Evolutionary conservation across 2,113 vertebrate genomes (phyloP).

Genomic region (Tautogolabrus adspersus): DNA sequence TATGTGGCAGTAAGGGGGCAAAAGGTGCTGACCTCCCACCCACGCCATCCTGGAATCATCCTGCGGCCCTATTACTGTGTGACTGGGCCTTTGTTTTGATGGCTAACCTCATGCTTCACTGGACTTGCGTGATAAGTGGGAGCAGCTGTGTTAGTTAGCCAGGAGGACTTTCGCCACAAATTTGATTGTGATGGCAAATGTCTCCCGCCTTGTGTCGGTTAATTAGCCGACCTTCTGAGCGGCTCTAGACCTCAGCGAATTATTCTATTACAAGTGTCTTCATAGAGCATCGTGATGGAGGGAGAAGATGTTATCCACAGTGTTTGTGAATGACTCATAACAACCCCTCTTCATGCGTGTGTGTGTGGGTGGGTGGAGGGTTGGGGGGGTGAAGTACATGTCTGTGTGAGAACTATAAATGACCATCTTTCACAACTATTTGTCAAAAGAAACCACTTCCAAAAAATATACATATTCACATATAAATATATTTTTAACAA

Average conservation of each 20-base stretch:
- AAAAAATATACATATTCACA: background rate
- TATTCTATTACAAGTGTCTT: slow-evolving; percentile 40
- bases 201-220: slow-evolving; percentile 41
- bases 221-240: slow-evolving; percentile 60
- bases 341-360: background rate
- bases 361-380: slow-evolving; percentile 10
- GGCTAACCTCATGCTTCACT: slow-evolving; percentile 62
- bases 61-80: slow-evolving; percentile 62
- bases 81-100: slow-evolving; percentile 70
- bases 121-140: slow-evolving; percentile 62
- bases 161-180: slow-evolving; percentile 62
- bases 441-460: background rate
- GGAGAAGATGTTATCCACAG: slow-evolving; percentile 38
- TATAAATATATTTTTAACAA: too few relatives aligned
- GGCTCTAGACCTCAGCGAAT: slow-evolving; percentile 17
- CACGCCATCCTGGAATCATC: slow-evolving; percentile 59
- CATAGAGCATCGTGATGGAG: slow-evolving; percentile 41
- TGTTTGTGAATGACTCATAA: slow-evolving; percentile 59
- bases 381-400: slow-evolving; percentile 12
- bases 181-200: slow-evolving; percentile 64
- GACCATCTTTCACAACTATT: background rate
- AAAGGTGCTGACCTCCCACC: slow-evolving; percentile 63
- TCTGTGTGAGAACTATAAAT: slow-evolving; percentile 13
- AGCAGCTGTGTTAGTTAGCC: slow-evolving; percentile 70
- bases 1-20: slow-evolving; percentile 54